These are phyloP conservation scores for Anisognathus igniventris DNA, from an alignment of 2,797 vertebrate genomes.

Conservation along the genomic window DNA sequence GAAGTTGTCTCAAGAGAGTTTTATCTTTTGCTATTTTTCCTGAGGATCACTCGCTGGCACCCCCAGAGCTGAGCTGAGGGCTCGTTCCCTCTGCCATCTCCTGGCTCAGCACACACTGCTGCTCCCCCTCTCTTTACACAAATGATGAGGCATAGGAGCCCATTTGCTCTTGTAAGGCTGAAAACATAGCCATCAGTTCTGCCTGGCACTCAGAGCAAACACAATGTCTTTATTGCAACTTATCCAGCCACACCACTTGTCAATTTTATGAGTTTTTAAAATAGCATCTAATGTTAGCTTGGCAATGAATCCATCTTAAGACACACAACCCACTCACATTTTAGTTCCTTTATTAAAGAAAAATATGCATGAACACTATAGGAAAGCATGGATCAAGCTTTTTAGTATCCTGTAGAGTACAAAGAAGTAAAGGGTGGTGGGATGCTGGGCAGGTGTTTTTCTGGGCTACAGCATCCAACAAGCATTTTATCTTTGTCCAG, in stretches of 20 bases:
- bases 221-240: background rate
- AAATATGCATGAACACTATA: background rate
- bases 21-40: background rate
- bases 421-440: background rate
- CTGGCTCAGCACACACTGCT: background rate
- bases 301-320: background rate
- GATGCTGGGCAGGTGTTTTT: background rate
- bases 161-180: background rate
- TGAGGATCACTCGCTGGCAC: accelerated
- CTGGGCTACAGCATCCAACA: background rate
- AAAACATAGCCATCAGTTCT: background rate
- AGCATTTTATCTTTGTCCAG: background rate
- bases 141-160: background rate
- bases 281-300: background rate
- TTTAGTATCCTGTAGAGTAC: background rate
- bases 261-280: slow-evolving; percentile 21
- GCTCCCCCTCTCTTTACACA: background rate
- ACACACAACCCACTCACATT: background rate
- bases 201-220: background rate
- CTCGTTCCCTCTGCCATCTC: background rate
- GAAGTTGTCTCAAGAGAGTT: background rate
- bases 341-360: slow-evolving; percentile 1
- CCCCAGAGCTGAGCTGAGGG: background rate
- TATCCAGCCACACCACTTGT: background rate
- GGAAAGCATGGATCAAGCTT: background rate